Percentiles rank a stretch among this genome's conserved stretches.
Evolutionary conservation across 1,140 invertebrate species (phyloP).

Genomic region (Wiebesia pumilae): DNA sequence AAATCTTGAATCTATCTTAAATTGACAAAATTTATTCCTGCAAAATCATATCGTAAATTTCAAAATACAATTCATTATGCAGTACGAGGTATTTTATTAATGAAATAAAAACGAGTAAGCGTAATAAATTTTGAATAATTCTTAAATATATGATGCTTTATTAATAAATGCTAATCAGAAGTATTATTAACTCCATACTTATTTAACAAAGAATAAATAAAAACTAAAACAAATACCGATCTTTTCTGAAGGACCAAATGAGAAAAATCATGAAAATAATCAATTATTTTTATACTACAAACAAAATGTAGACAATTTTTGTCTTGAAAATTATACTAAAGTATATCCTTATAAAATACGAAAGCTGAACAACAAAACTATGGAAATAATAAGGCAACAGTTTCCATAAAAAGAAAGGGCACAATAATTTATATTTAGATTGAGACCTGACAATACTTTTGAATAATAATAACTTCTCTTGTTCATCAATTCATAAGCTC

Average conservation of each 20-base stretch:
- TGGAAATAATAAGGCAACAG: not conserved
- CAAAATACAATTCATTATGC: not conserved
- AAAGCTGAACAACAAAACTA: not conserved
- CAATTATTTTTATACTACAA: not conserved
- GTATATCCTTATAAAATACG: not conserved
- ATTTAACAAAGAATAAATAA: too few relatives aligned
- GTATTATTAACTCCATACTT: too few relatives aligned
- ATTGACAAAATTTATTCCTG: not conserved
- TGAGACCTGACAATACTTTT: not conserved
- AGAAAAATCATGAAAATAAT: too few relatives aligned
- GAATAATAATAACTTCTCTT: not conserved
- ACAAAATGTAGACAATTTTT: not conserved
- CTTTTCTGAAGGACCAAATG: too few relatives aligned
- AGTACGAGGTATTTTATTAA: too few relatives aligned
- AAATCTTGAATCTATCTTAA: not conserved
- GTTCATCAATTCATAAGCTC: not conserved
- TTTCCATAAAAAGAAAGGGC: not conserved
- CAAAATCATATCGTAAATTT: not conserved
- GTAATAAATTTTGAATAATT: too few relatives aligned
- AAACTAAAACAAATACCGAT: too few relatives aligned
- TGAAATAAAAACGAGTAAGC: too few relatives aligned
- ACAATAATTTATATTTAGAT: not conserved
- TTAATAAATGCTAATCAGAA: too few relatives aligned
- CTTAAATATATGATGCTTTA: too few relatives aligned
- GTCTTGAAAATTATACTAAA: not conserved